Percentiles rank a stretch among this genome's conserved stretches.
These are phyloP conservation scores for Lasiurus borealis DNA, from an alignment of 2,113 vertebrate genomes.

Conservation along the genomic window DNA sequence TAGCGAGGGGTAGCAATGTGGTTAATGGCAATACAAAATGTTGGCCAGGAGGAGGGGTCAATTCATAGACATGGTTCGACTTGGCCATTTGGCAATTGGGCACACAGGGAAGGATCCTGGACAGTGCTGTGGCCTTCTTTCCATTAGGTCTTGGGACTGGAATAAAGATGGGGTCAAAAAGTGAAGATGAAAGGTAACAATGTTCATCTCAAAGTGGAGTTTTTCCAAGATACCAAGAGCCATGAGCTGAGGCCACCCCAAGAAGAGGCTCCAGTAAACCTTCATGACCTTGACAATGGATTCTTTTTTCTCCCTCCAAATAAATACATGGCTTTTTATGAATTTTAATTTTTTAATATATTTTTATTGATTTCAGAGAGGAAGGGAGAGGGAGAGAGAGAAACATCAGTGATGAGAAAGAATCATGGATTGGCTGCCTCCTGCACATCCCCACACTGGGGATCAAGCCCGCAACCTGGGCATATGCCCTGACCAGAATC, in stretches of 20 bases:
- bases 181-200: neutral
- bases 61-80: neutral
- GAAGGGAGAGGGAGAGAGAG: too few species aligned
- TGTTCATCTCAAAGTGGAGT: neutral
- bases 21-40: neutral
- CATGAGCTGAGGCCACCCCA: neutral
- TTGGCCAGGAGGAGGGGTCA: neutral
- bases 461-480: too few species aligned
- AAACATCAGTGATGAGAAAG: too few species aligned
- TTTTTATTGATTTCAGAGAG: too few species aligned
- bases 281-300: neutral
- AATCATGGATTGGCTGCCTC: too few species aligned
- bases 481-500: too few species aligned
- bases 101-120: neutral
- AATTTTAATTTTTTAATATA: too few species aligned
- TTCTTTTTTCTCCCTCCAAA: neutral
- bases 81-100: neutral
- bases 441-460: too few species aligned
- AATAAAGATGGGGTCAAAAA: neutral
- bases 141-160: neutral
- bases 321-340: neutral
- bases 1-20: conserved; percentile 2
- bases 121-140: neutral
- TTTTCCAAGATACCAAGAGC: neutral
- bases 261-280: conserved; percentile 2